Percentiles rank a stretch among this genome's conserved stretches.
phyloP scores from a whole-genome alignment of 2,888 invertebrate genomes.

The Metalampra italica region DNA sequence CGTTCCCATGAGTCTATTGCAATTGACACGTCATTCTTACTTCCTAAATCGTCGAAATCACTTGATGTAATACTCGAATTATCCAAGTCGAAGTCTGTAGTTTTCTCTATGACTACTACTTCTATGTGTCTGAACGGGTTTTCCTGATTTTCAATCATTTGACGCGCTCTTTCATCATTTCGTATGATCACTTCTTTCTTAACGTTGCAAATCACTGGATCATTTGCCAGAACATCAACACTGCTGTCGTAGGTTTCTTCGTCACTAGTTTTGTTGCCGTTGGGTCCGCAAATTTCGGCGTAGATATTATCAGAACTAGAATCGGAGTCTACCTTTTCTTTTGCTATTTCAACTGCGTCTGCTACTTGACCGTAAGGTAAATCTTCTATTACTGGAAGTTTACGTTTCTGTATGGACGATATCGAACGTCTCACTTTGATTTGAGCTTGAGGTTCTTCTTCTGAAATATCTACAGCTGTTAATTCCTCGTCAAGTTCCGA shows the following conservation, averaged over 20 bases:
- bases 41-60: conserved; percentile 60
- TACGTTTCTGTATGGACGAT: conserved; percentile 74
- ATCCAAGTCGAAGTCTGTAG: conserved; percentile 68
- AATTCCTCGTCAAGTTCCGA: conserved; percentile 63
- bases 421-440: conserved; percentile 75
- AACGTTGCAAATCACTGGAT: conserved; percentile 71
- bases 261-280: conserved; percentile 51
- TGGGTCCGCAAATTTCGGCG: conserved; percentile 81
- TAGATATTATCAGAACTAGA: conserved; percentile 81
- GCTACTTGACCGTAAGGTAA: conserved; percentile 84
- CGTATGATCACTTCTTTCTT: conserved; percentile 70
- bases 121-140: conserved; percentile 73
- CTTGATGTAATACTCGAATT: conserved; percentile 66
- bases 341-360: conserved; percentile 77
- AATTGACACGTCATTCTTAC: conserved; percentile 66
- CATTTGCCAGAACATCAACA: conserved; percentile 64
- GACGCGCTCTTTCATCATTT: conserved; percentile 67
- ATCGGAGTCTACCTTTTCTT: conserved; percentile 65
- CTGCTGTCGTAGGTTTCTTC: conserved; percentile 66
- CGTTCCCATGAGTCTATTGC: conserved; percentile 70
- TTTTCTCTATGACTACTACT: conserved; percentile 74
- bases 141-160: conserved; percentile 67
- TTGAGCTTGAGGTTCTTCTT: conserved; percentile 60
- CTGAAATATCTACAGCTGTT: conserved; percentile 58
- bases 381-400: conserved; percentile 80